Evolutionary conservation across 1,140 invertebrate species (phyloP), one percentile per base, ranked within the genome.

Genomic region (Temnothorax curvispinosus): DNA sequence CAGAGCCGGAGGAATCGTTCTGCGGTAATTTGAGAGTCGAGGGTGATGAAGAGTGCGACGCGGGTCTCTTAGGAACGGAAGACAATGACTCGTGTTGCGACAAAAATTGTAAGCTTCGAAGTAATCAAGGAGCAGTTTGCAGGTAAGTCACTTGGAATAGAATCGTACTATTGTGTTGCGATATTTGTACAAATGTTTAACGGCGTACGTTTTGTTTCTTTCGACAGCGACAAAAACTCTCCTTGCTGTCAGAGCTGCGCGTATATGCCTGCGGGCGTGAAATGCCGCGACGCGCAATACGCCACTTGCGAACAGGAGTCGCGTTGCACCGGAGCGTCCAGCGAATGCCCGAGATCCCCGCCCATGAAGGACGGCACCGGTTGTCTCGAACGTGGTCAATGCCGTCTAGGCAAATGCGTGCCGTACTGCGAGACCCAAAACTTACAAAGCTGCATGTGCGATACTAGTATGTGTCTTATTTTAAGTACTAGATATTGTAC

Each of bases 11-110:
- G 94, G 98, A 99, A 95, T 98, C 98, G 44, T 99, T 99, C 94
- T 99, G 98, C 93, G 98, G 98, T 18, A 99, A 99, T 96, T 96
- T 98, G 67, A 96, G 98, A 27, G 98, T 99, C 0, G 98, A 99
- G 95, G 98, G 98, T 21, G 98, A 98, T 88, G 98, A 99, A 94
- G 98, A 99, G 95, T 99, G 98, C 93, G 98, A 99, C 94, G 98
- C 98, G 21, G 98, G 98, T 8, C 95, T 99, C n/a, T 95, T 99
- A 8, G 98, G 98, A 44, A 98, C 98, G 0, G 98, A 99, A 94
- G 98, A 99, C 92, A 98, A 98, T 92, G 98, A 99, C 93, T 96
- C 97, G 27, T 99, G 98, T 93, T 99, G 98, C 93, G 98, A 99
- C 93, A 98, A 98, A 95, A 98, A 98, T 93, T 99, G 98, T 93